Evolutionary conservation across 2,113 vertebrate genomes (phyloP).

Genomic region (Gila orcuttii): DNA sequence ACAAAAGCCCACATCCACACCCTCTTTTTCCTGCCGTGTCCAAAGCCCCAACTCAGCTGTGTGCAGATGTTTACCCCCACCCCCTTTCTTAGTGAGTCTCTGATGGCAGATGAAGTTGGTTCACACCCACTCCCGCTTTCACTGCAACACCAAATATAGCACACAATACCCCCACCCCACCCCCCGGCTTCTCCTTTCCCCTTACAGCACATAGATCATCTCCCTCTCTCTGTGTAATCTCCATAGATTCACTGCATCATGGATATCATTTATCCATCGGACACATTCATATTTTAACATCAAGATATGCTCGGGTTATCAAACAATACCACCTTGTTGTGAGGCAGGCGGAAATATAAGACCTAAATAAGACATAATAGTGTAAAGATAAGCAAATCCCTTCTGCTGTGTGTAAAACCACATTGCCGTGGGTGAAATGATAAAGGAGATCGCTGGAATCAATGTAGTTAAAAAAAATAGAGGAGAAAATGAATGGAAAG

Average conservation of each 20-base stretch:
- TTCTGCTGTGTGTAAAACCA: neutral
- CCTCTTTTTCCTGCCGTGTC: neutral
- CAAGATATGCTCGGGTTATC: conserved; percentile 24
- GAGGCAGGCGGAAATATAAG: neutral
- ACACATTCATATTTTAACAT: conserved; percentile 38
- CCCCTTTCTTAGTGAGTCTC: conserved; percentile 5
- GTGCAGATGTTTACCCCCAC: conserved; percentile 21
- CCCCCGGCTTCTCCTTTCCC: conserved; percentile 3
- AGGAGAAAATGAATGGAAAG: neutral
- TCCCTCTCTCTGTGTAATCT: conserved; percentile 26
- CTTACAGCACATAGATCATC: conserved; percentile 44
- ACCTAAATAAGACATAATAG: neutral
- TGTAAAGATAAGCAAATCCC: conserved; percentile 3
- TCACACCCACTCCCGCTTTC: conserved; percentile 43
- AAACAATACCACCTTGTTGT: conserved; percentile 24
- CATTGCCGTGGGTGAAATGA: neutral
- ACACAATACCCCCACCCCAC: conserved; percentile 24
- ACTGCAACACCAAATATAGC: conserved; percentile 55
- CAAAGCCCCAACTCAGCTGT: conserved; percentile 24
- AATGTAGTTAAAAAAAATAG: neutral
- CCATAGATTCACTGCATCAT: conserved; percentile 26
- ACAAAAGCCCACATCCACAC: conserved; percentile 1
- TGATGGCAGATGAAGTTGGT: conserved; percentile 17
- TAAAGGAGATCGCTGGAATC: neutral
- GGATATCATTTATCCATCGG: conserved; percentile 31